Percentiles rank a stretch among this genome's conserved stretches.
These are phyloP conservation scores for Petroica traversi DNA, from an alignment of 2,113 vertebrate species.

Conservation along the genomic window DNA sequence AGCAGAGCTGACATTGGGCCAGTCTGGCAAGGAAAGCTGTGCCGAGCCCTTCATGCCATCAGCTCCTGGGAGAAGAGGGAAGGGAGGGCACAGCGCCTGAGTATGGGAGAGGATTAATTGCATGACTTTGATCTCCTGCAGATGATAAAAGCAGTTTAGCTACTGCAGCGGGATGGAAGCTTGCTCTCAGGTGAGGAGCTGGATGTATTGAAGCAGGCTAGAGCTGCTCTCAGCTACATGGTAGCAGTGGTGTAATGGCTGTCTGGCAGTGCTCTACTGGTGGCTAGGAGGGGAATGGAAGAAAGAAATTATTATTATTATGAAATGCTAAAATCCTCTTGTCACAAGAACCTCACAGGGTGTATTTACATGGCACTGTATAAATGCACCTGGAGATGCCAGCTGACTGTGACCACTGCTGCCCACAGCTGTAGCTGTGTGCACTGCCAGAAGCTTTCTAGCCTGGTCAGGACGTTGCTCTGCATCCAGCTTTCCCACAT, in stretches of 20 bases:
- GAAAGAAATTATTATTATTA: fast-evolving
- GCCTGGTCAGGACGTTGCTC: neutral
- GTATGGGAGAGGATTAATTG: constrained; percentile 36
- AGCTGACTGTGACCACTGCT: neutral
- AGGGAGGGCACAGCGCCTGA: constrained; percentile 2
- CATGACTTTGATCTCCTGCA: constrained; percentile 30
- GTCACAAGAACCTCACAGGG: neutral
- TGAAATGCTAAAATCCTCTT: neutral
- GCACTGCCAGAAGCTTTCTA: neutral
- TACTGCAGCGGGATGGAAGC: neutral
- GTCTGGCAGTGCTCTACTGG: neutral
- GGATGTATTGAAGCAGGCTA: neutral
- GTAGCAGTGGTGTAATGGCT: neutral
- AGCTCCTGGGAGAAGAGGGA: constrained; percentile 11
- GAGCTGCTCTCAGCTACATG: fast-evolving
- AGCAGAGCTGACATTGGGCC: constrained; percentile 51
- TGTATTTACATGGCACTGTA: neutral
- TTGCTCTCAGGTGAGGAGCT: neutral
- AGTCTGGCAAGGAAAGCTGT: constrained; percentile 19
- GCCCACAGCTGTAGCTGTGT: neutral
- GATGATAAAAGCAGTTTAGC: constrained; percentile 40
- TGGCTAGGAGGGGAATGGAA: neutral
- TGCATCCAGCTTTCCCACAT: neutral
- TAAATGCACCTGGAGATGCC: neutral
- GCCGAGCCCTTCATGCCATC: constrained; percentile 1